A percentile compares a stretch with the other conserved stretches of the same genome.
phyloP scores from a whole-genome alignment of 2,113 vertebrate genomes.

The Pantherophis guttatus region DNA sequence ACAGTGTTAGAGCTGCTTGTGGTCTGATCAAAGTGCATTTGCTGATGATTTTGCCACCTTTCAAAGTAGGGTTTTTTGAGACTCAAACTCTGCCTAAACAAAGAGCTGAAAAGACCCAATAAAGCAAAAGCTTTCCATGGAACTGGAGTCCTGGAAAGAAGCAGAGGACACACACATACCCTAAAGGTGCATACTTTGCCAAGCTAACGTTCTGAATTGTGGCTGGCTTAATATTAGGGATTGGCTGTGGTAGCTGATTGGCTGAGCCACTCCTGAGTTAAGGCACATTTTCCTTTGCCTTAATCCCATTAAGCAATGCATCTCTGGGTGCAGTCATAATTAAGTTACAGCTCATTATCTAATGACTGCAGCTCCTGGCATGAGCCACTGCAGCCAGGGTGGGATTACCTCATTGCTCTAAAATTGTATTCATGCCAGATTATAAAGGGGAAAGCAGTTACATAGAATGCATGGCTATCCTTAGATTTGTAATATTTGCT shows the following conservation, averaged over 20 bases:
- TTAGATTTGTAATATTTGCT: not conserved
- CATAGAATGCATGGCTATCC: not conserved
- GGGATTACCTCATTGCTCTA: conserved; percentile 9
- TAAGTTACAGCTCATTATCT: not conserved
- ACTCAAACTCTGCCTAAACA: not conserved
- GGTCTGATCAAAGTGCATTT: not conserved
- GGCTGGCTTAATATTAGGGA: not conserved
- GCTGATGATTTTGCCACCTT: too few species aligned
- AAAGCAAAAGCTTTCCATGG: not conserved
- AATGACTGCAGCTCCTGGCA: conserved; percentile 1
- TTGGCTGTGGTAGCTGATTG: not conserved
- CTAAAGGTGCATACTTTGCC: not conserved
- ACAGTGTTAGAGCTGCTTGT: not conserved
- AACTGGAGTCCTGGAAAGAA: not conserved
- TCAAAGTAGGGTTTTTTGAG: not conserved
- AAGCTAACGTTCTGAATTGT: not conserved
- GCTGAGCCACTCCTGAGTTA: not conserved
- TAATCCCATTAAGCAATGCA: conserved; percentile 21
- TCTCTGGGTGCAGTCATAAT: not conserved
- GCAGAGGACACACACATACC: not conserved
- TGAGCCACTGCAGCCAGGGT: not conserved
- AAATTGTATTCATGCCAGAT: not conserved
- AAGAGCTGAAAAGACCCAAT: not conserved
- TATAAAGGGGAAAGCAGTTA: not conserved
- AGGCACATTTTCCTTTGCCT: not conserved